Percentiles rank a stretch among this genome's conserved stretches.
These are phyloP conservation scores for Gorsachius goisagi DNA, from an alignment of 2,113 vertebrate genomes.

Conservation along the genomic window DNA sequence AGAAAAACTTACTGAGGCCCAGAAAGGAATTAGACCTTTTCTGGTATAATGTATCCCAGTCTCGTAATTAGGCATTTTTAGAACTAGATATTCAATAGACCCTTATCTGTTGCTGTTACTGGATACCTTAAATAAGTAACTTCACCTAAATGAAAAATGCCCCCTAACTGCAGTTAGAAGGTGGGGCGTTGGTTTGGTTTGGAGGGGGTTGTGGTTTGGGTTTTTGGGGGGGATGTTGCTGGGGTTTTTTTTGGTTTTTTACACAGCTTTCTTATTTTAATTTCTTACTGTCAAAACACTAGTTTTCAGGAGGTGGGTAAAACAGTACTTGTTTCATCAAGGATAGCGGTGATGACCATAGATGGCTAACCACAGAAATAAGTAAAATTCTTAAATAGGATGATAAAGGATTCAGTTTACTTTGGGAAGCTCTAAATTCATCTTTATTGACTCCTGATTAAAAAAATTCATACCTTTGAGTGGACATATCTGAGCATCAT, in stretches of 20 bases:
- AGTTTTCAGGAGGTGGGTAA: background rate
- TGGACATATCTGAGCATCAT: background rate
- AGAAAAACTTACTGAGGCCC: background rate
- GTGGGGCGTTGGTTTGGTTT: background rate
- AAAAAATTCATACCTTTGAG: background rate
- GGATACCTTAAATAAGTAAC: background rate
- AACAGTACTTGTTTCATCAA: background rate
- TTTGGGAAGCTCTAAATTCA: background rate
- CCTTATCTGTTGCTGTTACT: background rate
- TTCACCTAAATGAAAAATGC: background rate
- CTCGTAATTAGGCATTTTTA: constrained; percentile 1
- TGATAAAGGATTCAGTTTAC: background rate
- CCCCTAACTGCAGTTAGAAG: background rate
- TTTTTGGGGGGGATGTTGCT: background rate
- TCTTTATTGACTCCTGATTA: background rate
- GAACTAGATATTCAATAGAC: background rate
- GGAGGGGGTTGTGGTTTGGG: too few species aligned
- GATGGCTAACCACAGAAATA: background rate
- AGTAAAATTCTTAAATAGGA: background rate
- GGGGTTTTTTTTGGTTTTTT: background rate
- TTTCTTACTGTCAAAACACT: background rate
- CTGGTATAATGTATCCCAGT: background rate
- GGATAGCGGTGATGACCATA: background rate
- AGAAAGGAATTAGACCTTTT: background rate
- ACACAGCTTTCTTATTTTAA: background rate